phyloP scores from a whole-genome alignment of 2,113 vertebrate species.

The Hirundichthys speculiger region DNA sequence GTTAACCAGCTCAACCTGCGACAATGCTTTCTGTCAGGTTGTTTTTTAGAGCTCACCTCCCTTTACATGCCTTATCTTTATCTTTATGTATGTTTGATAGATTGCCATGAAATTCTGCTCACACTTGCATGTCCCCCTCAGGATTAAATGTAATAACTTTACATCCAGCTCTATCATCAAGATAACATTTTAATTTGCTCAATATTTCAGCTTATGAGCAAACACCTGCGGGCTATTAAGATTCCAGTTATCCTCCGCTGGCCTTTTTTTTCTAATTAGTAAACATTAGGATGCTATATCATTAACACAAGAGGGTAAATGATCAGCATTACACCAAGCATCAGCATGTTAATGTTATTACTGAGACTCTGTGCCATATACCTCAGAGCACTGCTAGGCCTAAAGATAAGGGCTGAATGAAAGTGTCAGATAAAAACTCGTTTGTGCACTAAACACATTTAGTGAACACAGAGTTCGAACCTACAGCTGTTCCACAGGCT shows the following conservation, averaged over 20 bases:
- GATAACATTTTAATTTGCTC: constrained; percentile 12
- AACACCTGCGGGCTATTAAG: constrained; percentile 15
- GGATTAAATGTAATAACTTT: constrained; percentile 9
- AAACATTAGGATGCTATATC: constrained; percentile 10
- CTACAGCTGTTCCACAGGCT: too few species aligned
- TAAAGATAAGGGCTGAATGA: too few species aligned
- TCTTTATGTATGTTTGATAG: not conserved
- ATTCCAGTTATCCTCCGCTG: constrained; percentile 8
- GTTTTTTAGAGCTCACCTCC: too few species aligned
- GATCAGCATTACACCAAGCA: constrained; percentile 3
- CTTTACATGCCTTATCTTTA: not conserved
- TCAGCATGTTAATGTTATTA: not conserved
- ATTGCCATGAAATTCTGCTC: not conserved
- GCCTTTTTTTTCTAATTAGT: constrained; percentile 3
- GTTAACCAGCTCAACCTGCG: not conserved
- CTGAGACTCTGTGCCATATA: not conserved
- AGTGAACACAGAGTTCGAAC: too few species aligned
- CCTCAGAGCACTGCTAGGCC: not conserved
- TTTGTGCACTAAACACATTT: too few species aligned
- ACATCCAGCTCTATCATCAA: not conserved
- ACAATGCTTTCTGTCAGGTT: not conserved
- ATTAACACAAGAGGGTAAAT: not conserved
- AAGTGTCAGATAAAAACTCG: too few species aligned
- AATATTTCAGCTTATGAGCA: constrained; percentile 1
- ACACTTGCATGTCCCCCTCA: not conserved